Evolutionary conservation across 1,140 invertebrate genomes (phyloP).

Genomic region (Drosophila sturtevanti): DNA sequence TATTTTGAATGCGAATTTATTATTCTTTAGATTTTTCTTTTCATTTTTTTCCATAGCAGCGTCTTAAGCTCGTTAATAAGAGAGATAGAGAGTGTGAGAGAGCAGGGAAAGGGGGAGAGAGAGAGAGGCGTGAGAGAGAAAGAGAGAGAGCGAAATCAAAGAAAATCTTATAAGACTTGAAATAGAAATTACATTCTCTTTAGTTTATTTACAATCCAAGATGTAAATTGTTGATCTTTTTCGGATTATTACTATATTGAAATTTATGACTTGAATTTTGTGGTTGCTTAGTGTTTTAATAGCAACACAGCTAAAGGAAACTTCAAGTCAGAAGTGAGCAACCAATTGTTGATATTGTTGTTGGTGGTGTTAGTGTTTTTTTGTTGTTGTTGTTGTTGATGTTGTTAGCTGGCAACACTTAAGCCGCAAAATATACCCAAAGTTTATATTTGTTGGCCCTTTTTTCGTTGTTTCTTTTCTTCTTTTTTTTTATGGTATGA

Average conservation of each 20-base stretch:
- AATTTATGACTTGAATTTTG: constrained; percentile 21
- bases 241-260: constrained; percentile 6
- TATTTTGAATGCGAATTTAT: not conserved
- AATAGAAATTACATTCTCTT: constrained; percentile 1
- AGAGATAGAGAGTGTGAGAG: too few relatives aligned
- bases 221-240: constrained; percentile 10
- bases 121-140: too few relatives aligned
- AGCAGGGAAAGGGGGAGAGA: too few relatives aligned
- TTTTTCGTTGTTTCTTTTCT: constrained; percentile 55
- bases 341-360: constrained; percentile 41
- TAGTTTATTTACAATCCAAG: not conserved
- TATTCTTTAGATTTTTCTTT: constrained; percentile 5
- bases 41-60: not conserved
- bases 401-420: constrained; percentile 61
- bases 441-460: constrained; percentile 65
- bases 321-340: constrained; percentile 29
- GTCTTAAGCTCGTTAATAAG: not conserved
- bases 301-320: not conserved
- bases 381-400: constrained; percentile 22
- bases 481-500: constrained; percentile 24
- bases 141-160: not conserved
- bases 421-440: constrained; percentile 73
- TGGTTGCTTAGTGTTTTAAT: constrained; percentile 27
- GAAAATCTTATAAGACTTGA: constrained; percentile 5
- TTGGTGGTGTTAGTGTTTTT: not conserved